These are phyloP conservation scores for Rhingia rostrata DNA, from an alignment of 2,888 invertebrate genomes.

Conservation along the genomic window DNA sequence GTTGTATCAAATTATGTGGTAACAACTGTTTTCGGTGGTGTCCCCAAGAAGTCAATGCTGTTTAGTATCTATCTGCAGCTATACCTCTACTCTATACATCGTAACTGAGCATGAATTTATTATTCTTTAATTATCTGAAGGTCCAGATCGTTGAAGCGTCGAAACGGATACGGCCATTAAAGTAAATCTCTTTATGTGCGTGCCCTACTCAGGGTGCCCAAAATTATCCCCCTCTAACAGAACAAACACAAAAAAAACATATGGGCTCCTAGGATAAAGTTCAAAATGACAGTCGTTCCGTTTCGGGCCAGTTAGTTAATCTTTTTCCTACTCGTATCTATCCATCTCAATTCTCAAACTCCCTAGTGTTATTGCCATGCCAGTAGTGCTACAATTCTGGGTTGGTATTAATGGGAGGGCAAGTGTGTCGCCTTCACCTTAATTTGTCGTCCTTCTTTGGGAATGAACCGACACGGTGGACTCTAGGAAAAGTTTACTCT, in stretches of 20 bases:
- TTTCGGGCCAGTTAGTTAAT: constrained; percentile 52
- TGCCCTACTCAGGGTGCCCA: constrained; percentile 40
- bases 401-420: constrained; percentile 30
- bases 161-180: constrained; percentile 58
- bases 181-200: constrained; percentile 69
- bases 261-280: constrained; percentile 63
- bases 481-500: constrained; percentile 32
- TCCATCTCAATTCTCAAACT: constrained; percentile 50
- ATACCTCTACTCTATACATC: constrained; percentile 16
- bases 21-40: constrained; percentile 8
- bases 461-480: constrained; percentile 41
- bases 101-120: constrained; percentile 60
- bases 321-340: constrained; percentile 58
- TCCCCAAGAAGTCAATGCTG: constrained; percentile 1
- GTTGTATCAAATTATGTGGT: constrained; percentile 34
- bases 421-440: constrained; percentile 65
- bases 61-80: neutral
- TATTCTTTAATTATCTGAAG: constrained; percentile 59
- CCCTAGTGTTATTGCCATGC: constrained; percentile 8
- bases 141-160: constrained; percentile 54
- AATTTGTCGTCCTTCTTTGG: constrained; percentile 51
- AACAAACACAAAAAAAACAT: constrained; percentile 43
- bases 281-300: constrained; percentile 67
- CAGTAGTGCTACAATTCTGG: neutral
- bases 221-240: neutral